Evolutionary conservation across 2,113 vertebrate species (phyloP).

Genomic region (Stercorarius parasiticus): DNA sequence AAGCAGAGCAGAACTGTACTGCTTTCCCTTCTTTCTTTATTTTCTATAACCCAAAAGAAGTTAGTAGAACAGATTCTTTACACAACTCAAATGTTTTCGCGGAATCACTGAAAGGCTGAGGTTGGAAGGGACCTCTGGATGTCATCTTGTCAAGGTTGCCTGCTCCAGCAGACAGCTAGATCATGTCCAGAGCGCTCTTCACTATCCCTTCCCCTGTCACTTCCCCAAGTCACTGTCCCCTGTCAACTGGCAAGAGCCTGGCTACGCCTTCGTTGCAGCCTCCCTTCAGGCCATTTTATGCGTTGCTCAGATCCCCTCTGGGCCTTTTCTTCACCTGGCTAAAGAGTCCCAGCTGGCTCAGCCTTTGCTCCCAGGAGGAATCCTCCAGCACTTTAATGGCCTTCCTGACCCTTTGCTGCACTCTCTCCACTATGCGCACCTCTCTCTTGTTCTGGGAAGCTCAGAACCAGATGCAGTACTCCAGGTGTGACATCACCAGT

Average conservation of each 20-base stretch:
- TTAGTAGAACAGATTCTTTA: not conserved
- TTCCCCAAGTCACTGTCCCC: too few relatives aligned
- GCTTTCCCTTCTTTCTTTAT: not conserved
- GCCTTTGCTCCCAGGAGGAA: not conserved
- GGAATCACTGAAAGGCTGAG: not conserved
- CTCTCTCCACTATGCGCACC: not conserved
- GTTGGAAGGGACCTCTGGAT: not conserved
- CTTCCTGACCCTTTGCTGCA: not conserved
- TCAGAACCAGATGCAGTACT: accelerated
- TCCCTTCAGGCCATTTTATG: not conserved
- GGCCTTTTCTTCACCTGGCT: not conserved
- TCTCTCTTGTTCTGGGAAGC: not conserved
- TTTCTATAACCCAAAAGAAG: not conserved
- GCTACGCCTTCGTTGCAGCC: not conserved
- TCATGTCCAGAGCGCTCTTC: too few relatives aligned
- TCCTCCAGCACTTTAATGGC: not conserved
- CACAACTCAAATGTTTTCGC: not conserved
- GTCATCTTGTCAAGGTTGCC: too few relatives aligned
- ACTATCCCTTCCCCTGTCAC: too few relatives aligned
- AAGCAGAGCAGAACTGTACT: not conserved
- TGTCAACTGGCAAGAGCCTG: not conserved
- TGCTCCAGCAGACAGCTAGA: too few relatives aligned
- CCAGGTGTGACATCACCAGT: not conserved
- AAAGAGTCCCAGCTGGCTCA: not conserved
- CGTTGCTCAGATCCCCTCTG: too few relatives aligned